Evolutionary conservation across 2,888 invertebrate species (phyloP).

Genomic region (Xylota sylvarum): DNA sequence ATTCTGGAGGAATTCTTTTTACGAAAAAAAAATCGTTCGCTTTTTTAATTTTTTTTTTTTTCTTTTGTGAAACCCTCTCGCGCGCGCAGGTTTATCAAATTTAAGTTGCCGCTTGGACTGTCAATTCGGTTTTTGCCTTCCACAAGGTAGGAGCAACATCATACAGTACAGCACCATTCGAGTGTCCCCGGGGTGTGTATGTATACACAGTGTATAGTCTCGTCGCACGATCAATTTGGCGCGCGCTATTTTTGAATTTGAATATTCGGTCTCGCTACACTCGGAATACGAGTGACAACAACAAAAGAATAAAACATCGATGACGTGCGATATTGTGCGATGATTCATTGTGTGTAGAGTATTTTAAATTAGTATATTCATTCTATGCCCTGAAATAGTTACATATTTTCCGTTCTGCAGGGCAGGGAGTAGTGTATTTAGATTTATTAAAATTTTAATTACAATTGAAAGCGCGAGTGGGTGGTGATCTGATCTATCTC

Average conservation of each 20-base stretch:
- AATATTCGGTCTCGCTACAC: conserved; percentile 68
- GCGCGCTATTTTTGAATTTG: conserved; percentile 77
- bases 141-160: conserved; percentile 74
- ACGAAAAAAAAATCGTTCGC: conserved; percentile 50
- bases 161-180: conserved; percentile 58
- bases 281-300: conserved; percentile 44
- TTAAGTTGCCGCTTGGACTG: conserved; percentile 75
- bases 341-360: conserved; percentile 72
- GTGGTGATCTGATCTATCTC: conserved; percentile 58
- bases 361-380: conserved; percentile 52
- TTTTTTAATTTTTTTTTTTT: conserved; percentile 52
- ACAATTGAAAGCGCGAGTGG: conserved; percentile 62
- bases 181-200: conserved; percentile 63
- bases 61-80: conserved; percentile 69
- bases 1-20: conserved; percentile 63
- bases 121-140: conserved; percentile 77
- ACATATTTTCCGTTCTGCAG: conserved; percentile 14
- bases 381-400: conserved; percentile 47
- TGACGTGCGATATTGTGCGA: conserved; percentile 70
- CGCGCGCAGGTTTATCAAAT: conserved; percentile 77
- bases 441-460: conserved; percentile 72
- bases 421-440: conserved; percentile 46
- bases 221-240: conserved; percentile 71
- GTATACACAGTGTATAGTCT: conserved; percentile 40
- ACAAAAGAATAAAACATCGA: conserved; percentile 72